A percentile compares a stretch with the other conserved stretches of the same genome.
Evolutionary conservation across 2,113 vertebrate genomes (phyloP).

Genomic region (Seriola aureovittata): DNA sequence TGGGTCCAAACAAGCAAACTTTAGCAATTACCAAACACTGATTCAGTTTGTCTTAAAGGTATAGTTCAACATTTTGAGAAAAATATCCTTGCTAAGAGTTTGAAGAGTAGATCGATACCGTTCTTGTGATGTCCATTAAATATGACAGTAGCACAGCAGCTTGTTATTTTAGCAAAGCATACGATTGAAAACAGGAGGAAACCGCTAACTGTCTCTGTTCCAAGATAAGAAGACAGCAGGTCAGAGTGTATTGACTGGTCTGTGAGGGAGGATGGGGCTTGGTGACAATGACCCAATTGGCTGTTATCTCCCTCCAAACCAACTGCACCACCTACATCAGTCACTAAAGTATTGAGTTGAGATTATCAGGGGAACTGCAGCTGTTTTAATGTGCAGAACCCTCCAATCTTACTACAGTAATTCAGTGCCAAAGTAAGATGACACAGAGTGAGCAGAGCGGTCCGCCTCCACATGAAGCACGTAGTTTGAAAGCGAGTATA

Average conservation of each 20-base stretch:
- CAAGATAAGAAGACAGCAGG: too few species aligned
- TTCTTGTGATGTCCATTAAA: neutral
- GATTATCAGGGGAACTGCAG: neutral
- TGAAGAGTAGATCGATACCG: neutral
- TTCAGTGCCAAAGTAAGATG: neutral
- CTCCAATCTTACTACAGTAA: neutral
- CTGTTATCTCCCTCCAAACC: neutral
- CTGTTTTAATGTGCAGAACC: too few species aligned
- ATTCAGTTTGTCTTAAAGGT: neutral
- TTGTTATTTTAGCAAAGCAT: too few species aligned
- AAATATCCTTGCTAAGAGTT: neutral
- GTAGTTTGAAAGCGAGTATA: neutral
- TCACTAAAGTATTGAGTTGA: neutral
- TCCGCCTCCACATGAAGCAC: neutral
- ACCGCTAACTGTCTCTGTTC: too few species aligned
- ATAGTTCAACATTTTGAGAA: neutral
- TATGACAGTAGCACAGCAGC: too few species aligned
- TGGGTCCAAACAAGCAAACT: neutral
- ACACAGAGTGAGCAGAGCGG: neutral
- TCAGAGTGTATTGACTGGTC: slow-evolving; percentile 6
- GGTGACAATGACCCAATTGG: slow-evolving; percentile 27
- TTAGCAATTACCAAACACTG: neutral
- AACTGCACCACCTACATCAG: neutral
- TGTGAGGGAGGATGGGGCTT: neutral
- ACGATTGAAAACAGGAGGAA: too few species aligned